Percentiles rank a stretch among this genome's conserved stretches.
phyloP scores from a whole-genome alignment of 1,140 invertebrate genomes.

The Cryptotermes secundus region DNA sequence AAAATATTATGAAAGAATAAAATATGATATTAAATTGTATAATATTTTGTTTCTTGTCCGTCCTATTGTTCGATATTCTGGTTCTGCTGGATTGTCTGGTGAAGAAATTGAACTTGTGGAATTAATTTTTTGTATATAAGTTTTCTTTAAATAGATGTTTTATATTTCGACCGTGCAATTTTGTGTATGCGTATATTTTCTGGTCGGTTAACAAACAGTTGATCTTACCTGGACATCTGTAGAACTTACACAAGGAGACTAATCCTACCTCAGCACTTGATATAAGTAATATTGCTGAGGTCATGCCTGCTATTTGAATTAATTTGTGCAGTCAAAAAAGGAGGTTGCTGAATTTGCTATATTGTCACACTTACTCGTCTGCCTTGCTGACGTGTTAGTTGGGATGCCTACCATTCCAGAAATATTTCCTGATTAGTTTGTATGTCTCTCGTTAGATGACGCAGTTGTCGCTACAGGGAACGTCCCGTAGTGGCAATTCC shows the following conservation, averaged over 20 bases:
- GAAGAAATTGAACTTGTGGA: too few species aligned
- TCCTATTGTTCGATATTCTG: too few species aligned
- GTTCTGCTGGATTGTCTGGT: too few species aligned
- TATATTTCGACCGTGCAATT: too few species aligned
- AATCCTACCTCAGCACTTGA: not conserved
- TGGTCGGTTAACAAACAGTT: too few species aligned
- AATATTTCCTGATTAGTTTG: not conserved
- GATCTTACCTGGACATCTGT: too few species aligned
- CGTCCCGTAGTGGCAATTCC: not conserved
- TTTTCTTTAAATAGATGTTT: too few species aligned
- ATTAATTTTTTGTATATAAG: too few species aligned
- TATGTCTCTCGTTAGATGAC: not conserved
- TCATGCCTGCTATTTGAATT: not conserved
- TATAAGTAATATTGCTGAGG: not conserved
- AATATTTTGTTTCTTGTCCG: too few species aligned
- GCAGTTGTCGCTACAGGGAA: not conserved
- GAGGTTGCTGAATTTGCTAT: not conserved
- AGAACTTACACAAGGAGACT: conserved; percentile 6
- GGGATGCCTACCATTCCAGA: not conserved
- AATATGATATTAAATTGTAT: too few species aligned
- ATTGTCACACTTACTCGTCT: not conserved
- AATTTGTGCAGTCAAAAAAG: not conserved
- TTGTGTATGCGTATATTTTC: too few species aligned
- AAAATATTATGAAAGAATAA: too few species aligned
- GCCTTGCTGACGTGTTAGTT: not conserved